These are phyloP conservation scores for Chrysopa pallens DNA, from an alignment of 1,140 invertebrate species.

Conservation along the genomic window DNA sequence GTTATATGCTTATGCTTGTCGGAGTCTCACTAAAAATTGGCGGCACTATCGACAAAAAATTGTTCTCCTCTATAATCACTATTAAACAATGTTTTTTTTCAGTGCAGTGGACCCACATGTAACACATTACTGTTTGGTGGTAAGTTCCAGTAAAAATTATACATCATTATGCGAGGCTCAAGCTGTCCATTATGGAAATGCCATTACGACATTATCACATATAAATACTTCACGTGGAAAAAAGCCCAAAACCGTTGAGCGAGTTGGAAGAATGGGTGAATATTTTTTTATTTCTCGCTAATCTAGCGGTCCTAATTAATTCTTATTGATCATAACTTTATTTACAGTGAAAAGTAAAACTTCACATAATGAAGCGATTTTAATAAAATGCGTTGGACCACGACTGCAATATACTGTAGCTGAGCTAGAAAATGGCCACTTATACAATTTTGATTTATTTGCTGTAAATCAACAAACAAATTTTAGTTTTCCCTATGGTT, in stretches of 20 bases:
- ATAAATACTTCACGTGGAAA: constrained; percentile 3
- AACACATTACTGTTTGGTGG: constrained; percentile 35
- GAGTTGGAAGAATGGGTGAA: constrained; percentile 15
- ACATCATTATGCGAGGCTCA: constrained; percentile 33
- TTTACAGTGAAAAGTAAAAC: too few species aligned
- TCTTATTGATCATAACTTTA: too few species aligned
- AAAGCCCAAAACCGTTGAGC: background rate
- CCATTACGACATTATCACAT: background rate
- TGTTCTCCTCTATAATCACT: too few species aligned
- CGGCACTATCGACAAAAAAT: too few species aligned
- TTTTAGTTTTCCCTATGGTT: constrained; percentile 22
- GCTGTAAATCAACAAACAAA: constrained; percentile 23
- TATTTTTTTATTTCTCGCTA: too few species aligned
- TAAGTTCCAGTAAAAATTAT: constrained; percentile 32
- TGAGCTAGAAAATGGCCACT: constrained; percentile 28
- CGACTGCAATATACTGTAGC: constrained; percentile 33
- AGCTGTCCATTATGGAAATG: constrained; percentile 3
- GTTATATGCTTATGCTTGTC: too few species aligned
- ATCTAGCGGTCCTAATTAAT: too few species aligned
- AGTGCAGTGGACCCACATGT: constrained; percentile 36
- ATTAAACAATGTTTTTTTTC: constrained; percentile 11
- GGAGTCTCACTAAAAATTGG: too few species aligned
- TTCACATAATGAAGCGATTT: constrained; percentile 4
- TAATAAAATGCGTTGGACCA: constrained; percentile 30
- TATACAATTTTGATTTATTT: constrained; percentile 27